Conservation (phyloP, 2,888 invertebrate species). For the Pelosia muscerda region DNA sequence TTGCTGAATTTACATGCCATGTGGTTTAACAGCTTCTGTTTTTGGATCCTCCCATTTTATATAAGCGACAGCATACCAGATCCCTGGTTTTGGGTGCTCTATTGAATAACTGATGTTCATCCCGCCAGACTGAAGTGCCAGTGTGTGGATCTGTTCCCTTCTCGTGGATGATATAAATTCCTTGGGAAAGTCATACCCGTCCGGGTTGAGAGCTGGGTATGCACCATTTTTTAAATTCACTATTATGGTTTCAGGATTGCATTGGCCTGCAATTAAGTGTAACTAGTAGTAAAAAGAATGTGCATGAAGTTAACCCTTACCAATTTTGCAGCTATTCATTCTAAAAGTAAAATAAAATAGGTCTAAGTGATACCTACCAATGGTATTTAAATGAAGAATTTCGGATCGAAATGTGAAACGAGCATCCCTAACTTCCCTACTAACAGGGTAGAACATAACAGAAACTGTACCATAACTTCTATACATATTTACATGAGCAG, state of each 20-base stretch:
- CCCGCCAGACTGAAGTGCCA: slow-evolving; percentile 88
- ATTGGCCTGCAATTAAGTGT: slow-evolving; percentile 81
- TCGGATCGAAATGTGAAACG: slow-evolving; percentile 81
- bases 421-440: slow-evolving; percentile 76
- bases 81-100: slow-evolving; percentile 90
- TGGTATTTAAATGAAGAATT: slow-evolving; percentile 81
- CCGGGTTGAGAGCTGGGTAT: slow-evolving; percentile 93
- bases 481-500: slow-evolving; percentile 80
- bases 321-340: too few species aligned
- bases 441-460: slow-evolving; percentile 76
- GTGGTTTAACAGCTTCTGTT: slow-evolving; percentile 90
- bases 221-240: slow-evolving; percentile 93
- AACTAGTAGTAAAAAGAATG: too few species aligned
- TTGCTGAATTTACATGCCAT: slow-evolving; percentile 84
- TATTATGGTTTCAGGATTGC: slow-evolving; percentile 88
- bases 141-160: slow-evolving; percentile 82
- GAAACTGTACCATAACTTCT: slow-evolving; percentile 81
- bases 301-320: too few species aligned
- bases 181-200: slow-evolving; percentile 92
- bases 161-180: slow-evolving; percentile 84
- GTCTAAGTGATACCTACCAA: slow-evolving; percentile 71
- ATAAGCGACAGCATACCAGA: slow-evolving; percentile 93
- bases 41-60: slow-evolving; percentile 92
- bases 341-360: too few species aligned
- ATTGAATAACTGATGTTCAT: slow-evolving; percentile 87